These are phyloP conservation scores for Dendrocincla fuliginosa DNA, from an alignment of 2,797 vertebrate genomes.

Conservation along the genomic window DNA sequence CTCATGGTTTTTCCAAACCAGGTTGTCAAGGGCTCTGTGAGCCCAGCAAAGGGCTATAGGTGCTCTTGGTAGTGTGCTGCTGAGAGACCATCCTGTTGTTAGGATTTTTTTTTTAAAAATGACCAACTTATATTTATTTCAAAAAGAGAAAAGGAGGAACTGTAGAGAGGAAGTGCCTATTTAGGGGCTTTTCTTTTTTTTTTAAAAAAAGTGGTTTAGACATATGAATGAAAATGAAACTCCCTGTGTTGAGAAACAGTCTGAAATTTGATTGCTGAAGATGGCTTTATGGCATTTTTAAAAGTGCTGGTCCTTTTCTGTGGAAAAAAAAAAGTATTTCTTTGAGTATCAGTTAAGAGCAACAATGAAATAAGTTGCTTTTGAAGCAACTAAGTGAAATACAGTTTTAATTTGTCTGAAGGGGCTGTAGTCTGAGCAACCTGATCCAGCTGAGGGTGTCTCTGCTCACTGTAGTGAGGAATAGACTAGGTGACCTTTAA, in stretches of 20 bases:
- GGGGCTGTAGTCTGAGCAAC: not conserved
- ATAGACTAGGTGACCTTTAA: not conserved
- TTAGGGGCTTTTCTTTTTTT: not conserved
- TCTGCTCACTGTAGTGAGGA: not conserved
- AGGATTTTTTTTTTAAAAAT: not conserved
- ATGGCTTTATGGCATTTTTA: not conserved
- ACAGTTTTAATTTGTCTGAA: not conserved
- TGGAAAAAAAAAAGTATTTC: not conserved
- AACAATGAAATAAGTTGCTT: not conserved
- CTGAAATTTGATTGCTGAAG: not conserved
- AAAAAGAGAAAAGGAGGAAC: slow-evolving; percentile 47
- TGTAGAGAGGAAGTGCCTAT: slow-evolving; percentile 28
- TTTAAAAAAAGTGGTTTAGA: not conserved
- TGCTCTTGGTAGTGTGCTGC: not conserved
- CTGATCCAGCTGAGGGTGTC: not conserved
- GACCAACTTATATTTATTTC: not conserved
- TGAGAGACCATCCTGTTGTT: not conserved
- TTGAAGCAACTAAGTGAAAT: not conserved
- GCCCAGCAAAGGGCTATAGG: not conserved
- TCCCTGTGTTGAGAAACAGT: not conserved
- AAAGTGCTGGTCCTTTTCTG: not conserved
- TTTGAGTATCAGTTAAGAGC: not conserved
- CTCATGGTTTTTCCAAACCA: fast-evolving
- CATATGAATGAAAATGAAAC: slow-evolving; percentile 47
- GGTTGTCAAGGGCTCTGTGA: not conserved